Conservation (phyloP, 1,140 invertebrate genomes). For the Cherax quadricarinatus region DNA sequence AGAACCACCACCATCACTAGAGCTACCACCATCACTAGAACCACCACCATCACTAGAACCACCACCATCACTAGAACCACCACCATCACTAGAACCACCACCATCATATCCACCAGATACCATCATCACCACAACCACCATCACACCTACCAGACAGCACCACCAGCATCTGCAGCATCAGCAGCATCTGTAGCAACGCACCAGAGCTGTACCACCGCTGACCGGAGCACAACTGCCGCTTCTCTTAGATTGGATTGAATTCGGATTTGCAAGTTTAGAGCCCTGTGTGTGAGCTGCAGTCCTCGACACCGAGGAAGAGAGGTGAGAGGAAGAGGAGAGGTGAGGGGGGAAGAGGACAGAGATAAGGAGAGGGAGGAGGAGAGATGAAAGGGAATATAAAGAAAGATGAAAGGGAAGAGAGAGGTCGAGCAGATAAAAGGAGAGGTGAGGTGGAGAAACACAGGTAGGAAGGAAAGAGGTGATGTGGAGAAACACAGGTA, state of each 20-base stretch:
- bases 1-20: no score
- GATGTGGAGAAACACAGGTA: neutral
- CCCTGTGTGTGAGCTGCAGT: neutral
- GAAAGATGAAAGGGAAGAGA: no score
- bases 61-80: no score
- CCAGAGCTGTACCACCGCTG: neutral
- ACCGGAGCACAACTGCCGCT: neutral
- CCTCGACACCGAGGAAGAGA: no score
- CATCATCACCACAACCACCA: no score
- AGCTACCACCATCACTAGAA: neutral
- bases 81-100: no score
- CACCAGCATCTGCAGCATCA: no score
- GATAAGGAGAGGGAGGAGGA: no score
- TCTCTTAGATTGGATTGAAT: conserved; percentile 20
- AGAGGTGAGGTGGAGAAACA: neutral
- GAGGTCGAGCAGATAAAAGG: neutral
- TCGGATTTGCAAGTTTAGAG: conserved; percentile 18
- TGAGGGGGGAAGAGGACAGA: neutral
- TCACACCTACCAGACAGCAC: no score
- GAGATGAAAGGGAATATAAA: neutral
- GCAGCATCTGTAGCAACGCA: neutral
- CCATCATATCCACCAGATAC: no score
- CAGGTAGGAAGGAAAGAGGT: neutral
- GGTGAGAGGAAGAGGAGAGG: neutral
- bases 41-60: no score